phyloP scores from a whole-genome alignment of 2,797 vertebrate species.

The Pyrrhura leucotis region DNA sequence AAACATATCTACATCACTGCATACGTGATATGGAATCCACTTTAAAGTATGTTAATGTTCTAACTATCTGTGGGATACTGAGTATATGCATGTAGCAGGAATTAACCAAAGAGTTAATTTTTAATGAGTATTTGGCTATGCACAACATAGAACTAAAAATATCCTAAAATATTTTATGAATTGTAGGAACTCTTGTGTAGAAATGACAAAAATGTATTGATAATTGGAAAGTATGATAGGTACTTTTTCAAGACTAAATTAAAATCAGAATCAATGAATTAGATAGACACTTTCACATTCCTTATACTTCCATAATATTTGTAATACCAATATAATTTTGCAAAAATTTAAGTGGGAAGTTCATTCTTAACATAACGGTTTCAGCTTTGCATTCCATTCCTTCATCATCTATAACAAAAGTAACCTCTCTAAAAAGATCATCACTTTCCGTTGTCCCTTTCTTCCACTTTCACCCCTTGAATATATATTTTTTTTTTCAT shows the following conservation, averaged over 20 bases:
- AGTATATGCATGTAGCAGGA: background rate
- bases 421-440: background rate
- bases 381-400: background rate
- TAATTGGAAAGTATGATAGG: background rate
- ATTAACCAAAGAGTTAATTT: background rate
- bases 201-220: background rate
- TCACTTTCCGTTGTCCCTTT: background rate
- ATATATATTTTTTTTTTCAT: background rate
- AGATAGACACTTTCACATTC: background rate
- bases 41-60: background rate
- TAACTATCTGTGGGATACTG: background rate
- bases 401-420: background rate
- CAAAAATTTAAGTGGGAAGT: background rate
- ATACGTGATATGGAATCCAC: background rate
- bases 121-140: background rate
- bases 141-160: background rate
- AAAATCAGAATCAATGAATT: background rate
- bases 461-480: background rate
- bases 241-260: background rate
- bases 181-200: background rate
- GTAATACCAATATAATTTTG: background rate
- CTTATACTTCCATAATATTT: background rate
- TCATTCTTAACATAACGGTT: background rate
- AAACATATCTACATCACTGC: background rate
- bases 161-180: background rate